Conservation (phyloP, 2,888 invertebrate genomes). For the Muscina levida region DNA sequence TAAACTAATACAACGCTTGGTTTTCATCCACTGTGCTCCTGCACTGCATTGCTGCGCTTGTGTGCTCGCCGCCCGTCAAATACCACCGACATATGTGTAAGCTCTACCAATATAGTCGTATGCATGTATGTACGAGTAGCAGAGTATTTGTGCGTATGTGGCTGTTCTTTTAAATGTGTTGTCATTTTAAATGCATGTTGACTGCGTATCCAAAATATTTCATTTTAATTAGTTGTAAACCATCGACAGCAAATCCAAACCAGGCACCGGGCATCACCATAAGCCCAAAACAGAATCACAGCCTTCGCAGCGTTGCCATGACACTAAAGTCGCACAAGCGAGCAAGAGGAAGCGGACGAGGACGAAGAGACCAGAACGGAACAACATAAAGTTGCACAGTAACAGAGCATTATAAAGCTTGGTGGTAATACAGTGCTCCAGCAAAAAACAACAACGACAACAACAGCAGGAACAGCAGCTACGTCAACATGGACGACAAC, state of each 20-base stretch:
- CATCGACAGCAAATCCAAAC: constrained; percentile 63
- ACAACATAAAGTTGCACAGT: neutral
- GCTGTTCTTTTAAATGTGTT: constrained; percentile 56
- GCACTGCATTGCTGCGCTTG: constrained; percentile 10
- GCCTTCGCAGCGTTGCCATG: neutral
- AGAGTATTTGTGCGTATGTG: constrained; percentile 1
- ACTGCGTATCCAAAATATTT: constrained; percentile 66
- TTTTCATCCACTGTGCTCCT: neutral
- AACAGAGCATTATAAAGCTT: neutral
- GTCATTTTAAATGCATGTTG: constrained; percentile 66
- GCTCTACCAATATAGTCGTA: too few species aligned
- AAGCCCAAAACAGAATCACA: constrained; percentile 48
- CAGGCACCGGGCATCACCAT: constrained; percentile 59
- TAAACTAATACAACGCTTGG: neutral
- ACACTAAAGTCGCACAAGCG: neutral
- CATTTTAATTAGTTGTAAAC: constrained; percentile 66
- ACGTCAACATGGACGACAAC: neutral
- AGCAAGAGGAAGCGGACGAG: neutral
- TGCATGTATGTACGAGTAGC: neutral
- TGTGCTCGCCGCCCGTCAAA: neutral
- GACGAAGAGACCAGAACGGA: too few species aligned
- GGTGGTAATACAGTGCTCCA: too few species aligned
- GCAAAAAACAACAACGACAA: too few species aligned
- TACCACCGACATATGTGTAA: neutral
- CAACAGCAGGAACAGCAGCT: too few species aligned